Percentiles rank a stretch among this genome's conserved stretches.
Evolutionary conservation across 2,888 invertebrate species (phyloP).

Genomic region (Euclidia mi): DNA sequence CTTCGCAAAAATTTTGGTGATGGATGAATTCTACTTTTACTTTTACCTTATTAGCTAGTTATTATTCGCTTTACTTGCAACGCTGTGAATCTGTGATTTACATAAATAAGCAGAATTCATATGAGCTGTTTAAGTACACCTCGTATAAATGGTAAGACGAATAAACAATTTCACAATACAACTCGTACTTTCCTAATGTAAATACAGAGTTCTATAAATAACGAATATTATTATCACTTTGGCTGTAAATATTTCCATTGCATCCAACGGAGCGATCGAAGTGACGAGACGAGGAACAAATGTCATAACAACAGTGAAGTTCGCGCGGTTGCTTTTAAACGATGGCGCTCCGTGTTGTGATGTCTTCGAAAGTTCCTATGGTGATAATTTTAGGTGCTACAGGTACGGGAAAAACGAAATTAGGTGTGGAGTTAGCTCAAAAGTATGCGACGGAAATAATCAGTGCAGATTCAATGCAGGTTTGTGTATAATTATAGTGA

Average conservation of each 20-base stretch:
- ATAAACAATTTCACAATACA: conserved; percentile 27
- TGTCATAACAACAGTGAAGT: conserved; percentile 83
- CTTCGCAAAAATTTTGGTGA: no score
- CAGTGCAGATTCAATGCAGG: conserved; percentile 99
- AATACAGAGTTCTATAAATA: conserved; percentile 29
- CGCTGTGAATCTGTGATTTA: no score
- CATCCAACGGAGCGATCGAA: conserved; percentile 16
- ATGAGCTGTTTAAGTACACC: conserved; percentile 8
- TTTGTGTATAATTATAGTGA: conserved; percentile 71
- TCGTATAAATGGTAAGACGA: conserved; percentile 20
- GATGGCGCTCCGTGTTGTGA: conserved; percentile 83
- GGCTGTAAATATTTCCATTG: conserved; percentile 30
- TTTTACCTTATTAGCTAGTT: no score
- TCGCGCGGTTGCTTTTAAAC: conserved; percentile 66
- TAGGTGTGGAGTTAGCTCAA: conserved; percentile 97
- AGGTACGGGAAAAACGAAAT: conserved; percentile 99
- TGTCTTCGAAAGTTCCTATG: conserved; percentile 90
- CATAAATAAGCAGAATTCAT: no score
- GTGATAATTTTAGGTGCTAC: conserved; percentile 98
- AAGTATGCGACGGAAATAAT: conserved; percentile 97
- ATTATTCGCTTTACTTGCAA: no score
- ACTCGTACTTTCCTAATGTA: conserved; percentile 17
- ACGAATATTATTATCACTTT: conserved; percentile 11
- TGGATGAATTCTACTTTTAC: no score
- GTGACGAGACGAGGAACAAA: neutral